Evolutionary conservation across 2,113 vertebrate species (phyloP), one percentile per base, ranked within the genome.

Genomic region (Phyllostomus hastatus): DNA sequence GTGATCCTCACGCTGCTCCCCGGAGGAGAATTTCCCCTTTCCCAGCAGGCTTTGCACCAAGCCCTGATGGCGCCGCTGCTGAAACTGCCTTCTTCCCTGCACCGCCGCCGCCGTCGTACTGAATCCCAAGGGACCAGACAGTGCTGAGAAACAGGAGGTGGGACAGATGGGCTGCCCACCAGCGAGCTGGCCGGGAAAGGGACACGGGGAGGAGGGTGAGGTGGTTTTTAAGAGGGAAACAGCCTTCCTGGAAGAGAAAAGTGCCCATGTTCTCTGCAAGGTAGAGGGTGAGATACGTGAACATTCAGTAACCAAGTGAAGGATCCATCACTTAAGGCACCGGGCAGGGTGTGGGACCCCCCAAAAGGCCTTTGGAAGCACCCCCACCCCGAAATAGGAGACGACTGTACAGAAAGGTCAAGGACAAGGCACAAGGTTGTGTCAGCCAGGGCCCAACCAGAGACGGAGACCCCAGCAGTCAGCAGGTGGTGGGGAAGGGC

Each of bases 121-220:
- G 85, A 26, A 5, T 61, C 50, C 43, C 48, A 61, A 33, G 73
- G 41, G 80, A 16, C 64, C 5, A 1, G 52, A 69, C 38, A n/a
- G 10, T 3, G 38, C 52, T n/a, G 8, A 41, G 79, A 43, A 46
- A 26, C 94, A 94, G 69, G 54, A 90, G 86, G 52, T 14, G 19
- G 73, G 75, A 76, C 95, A 82, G 92, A 75, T 57, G 85, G 95
- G 35, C 94, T 41, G 12, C 86, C 61, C 76, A 38, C 81, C 38
- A 11, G 54, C 6, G 73, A 80, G 78, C 86, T 61, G 82, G 72
- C 12, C 11, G n/a, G 81, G 57, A 16, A 15, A 38, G 81, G 66
- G n/a, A 50, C 12, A 5, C 19, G 50, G 46, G 33, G 50, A 50
- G 67, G 72, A 72, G 80, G 26, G 24, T 9, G 72, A 26, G 38